Evolutionary conservation across 2,113 vertebrate species (phyloP).

Genomic region (Pandion haliaetus): DNA sequence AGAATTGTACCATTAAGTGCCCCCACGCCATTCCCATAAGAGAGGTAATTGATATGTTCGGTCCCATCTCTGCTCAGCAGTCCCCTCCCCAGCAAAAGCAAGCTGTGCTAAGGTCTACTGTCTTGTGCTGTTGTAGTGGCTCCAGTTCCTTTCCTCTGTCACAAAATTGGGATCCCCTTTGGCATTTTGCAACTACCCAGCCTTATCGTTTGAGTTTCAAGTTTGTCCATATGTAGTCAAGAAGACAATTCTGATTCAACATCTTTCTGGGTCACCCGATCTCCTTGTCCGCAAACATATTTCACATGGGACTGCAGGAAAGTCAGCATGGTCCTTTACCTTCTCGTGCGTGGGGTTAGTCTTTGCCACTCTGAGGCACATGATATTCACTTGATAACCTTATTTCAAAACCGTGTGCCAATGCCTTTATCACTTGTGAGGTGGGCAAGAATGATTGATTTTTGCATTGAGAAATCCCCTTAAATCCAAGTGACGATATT

Average conservation of each 20-base stretch:
- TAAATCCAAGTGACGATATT: neutral
- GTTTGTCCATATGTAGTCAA: neutral
- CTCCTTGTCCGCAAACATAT: neutral
- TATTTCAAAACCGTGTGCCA: neutral
- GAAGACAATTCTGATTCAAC: neutral
- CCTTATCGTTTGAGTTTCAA: neutral
- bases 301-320: neutral
- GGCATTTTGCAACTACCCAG: neutral
- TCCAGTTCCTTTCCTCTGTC: neutral
- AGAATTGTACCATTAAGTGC: neutral
- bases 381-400: neutral
- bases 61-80: neutral
- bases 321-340: neutral
- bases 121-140: neutral
- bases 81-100: neutral
- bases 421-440: neutral
- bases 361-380: neutral
- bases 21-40: no score
- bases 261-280: neutral
- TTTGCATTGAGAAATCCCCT: accelerated
- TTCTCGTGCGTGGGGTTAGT: neutral
- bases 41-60: neutral
- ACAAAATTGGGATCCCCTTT: neutral
- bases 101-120: neutral
- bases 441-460: neutral